Conservation (phyloP, 2,797 vertebrate species). For the Anas acuta region DNA sequence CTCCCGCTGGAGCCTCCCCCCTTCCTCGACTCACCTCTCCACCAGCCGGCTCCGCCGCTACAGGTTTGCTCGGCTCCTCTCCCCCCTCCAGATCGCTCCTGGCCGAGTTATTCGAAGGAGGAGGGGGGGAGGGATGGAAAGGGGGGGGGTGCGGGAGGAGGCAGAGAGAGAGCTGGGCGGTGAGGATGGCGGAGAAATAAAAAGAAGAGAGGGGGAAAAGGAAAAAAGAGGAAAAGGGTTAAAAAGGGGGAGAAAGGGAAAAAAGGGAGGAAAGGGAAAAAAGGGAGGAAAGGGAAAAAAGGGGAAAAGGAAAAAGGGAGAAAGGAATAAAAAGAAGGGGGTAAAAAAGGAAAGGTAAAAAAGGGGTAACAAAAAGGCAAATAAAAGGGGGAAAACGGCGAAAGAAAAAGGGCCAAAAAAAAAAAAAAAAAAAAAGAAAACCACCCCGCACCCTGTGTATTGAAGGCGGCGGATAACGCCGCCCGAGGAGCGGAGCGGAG, state of each 20-base stretch:
- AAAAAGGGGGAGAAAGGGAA: background rate
- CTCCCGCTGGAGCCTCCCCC: background rate
- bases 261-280: too few relatives aligned
- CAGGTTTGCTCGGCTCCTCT: background rate
- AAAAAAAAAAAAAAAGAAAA: too few relatives aligned
- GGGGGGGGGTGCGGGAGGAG: background rate
- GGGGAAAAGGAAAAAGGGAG: too few relatives aligned
- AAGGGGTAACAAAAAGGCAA: background rate
- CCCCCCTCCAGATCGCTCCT: background rate
- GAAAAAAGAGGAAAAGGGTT: background rate
- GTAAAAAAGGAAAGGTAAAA: background rate
- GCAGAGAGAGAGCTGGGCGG: background rate
- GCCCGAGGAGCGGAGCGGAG: background rate
- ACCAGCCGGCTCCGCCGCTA: background rate
- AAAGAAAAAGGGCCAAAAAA: background rate
- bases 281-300: too few relatives aligned
- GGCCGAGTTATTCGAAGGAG: background rate
- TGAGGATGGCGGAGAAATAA: background rate
- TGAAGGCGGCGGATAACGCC: too few relatives aligned
- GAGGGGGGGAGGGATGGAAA: background rate
- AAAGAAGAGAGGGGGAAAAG: background rate
- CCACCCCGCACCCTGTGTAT: too few relatives aligned
- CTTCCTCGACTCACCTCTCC: background rate
- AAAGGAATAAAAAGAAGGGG: background rate
- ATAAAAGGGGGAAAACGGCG: too few relatives aligned